phyloP scores from a whole-genome alignment of 2,888 invertebrate species.

The Leptopilina drosophilae region DNA sequence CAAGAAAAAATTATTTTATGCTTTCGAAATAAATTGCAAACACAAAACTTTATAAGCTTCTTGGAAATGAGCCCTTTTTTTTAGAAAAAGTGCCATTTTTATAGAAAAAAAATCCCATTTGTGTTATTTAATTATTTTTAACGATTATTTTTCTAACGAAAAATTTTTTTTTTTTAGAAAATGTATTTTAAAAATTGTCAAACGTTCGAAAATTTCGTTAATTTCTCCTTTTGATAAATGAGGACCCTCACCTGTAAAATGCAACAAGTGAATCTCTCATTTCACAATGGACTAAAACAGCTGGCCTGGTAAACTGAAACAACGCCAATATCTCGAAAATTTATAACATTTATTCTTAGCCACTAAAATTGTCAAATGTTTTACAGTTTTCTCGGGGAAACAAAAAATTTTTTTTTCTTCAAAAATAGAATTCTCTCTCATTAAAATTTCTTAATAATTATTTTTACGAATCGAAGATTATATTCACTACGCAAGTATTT shows the following conservation, averaged over 20 bases:
- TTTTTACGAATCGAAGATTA: neutral
- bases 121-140: too few species aligned
- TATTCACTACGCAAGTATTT: neutral
- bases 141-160: too few species aligned
- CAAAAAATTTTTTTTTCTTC: neutral
- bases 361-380: neutral
- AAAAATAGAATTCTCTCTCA: too few species aligned
- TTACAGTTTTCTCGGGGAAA: neutral
- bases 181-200: neutral
- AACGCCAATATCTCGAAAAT: neutral
- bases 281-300: neutral
- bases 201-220: neutral
- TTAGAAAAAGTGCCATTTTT: too few species aligned
- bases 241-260: slow-evolving; percentile 2
- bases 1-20: too few species aligned
- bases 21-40: too few species aligned
- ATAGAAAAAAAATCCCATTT: too few species aligned
- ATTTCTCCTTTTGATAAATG: too few species aligned
- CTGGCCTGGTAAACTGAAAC: neutral
- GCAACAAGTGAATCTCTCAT: neutral
- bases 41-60: too few species aligned
- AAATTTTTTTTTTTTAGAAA: too few species aligned
- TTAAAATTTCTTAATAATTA: too few species aligned
- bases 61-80: too few species aligned
- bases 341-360: slow-evolving; percentile 1